Conservation (phyloP, 2,797 vertebrate species). For the Leucoraja ocellata region DNA sequence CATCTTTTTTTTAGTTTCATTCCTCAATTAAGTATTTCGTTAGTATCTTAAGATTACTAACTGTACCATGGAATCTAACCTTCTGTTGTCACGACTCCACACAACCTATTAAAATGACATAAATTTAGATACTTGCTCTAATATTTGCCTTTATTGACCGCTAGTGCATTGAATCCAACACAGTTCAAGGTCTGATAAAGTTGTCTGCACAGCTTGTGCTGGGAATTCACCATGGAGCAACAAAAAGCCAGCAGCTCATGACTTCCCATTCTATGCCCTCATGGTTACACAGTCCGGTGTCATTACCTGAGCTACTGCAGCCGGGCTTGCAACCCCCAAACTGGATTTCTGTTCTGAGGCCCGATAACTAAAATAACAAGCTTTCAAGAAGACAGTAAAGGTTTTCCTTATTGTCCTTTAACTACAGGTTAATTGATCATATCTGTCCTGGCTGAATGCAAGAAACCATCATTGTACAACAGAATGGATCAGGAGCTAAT, state of each 20-base stretch:
- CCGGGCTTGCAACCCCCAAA: neutral
- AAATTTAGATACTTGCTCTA: neutral
- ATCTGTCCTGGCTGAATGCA: neutral
- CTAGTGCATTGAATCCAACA: neutral
- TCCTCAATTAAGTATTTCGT: neutral
- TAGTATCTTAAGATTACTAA: neutral
- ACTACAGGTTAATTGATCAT: neutral
- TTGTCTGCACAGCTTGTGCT: neutral
- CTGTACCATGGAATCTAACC: neutral
- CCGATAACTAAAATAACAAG: neutral
- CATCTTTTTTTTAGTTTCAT: too few relatives aligned
- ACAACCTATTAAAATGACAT: neutral
- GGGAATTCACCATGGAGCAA: neutral
- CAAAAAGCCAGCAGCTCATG: neutral
- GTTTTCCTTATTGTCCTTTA: neutral
- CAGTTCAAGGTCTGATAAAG: neutral
- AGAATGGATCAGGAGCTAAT: constrained; percentile 2
- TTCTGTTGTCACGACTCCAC: neutral
- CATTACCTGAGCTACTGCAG: neutral
- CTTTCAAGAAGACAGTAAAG: neutral
- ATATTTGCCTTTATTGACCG: neutral
- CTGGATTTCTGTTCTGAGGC: neutral
- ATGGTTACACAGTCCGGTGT: neutral
- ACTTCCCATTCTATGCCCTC: neutral
- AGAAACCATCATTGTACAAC: neutral